Evolutionary conservation across 2,888 invertebrate species (phyloP).

Genomic region (Catocala sponsa): DNA sequence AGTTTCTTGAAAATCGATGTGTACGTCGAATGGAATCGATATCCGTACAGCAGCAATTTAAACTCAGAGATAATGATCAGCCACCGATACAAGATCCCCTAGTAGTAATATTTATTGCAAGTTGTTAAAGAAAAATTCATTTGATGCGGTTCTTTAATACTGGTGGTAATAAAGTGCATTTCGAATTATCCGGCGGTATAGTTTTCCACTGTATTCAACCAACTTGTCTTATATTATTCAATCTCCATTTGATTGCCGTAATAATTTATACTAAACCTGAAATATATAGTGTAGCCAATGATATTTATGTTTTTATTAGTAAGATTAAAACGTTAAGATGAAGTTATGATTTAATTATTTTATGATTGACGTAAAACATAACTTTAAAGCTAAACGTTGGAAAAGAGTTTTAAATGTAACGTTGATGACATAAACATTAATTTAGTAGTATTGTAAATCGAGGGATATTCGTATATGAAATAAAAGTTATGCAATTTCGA

Average conservation of each 20-base stretch:
- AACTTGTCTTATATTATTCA: constrained; percentile 47
- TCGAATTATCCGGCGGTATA: constrained; percentile 45
- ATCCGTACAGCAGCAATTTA: constrained; percentile 48
- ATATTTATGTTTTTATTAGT: constrained; percentile 14
- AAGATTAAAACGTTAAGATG: constrained; percentile 6
- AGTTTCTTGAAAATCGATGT: constrained; percentile 46
- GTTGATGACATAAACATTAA: too few relatives aligned
- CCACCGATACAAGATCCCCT: constrained; percentile 19
- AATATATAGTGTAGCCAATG: constrained; percentile 14
- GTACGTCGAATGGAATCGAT: constrained; percentile 39
- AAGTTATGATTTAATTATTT: constrained; percentile 6
- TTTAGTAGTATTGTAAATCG: too few relatives aligned
- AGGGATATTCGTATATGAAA: too few relatives aligned
- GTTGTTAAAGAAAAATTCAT: constrained; percentile 23
- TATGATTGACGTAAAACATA: background rate
- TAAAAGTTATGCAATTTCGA: too few relatives aligned
- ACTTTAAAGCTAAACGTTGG: background rate
- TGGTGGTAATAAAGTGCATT: constrained; percentile 41
- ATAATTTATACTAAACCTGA: constrained; percentile 30
- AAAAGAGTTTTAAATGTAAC: background rate
- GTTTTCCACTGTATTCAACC: constrained; percentile 43
- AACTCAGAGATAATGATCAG: constrained; percentile 44
- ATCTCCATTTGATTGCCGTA: constrained; percentile 35
- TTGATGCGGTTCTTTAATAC: constrained; percentile 27
- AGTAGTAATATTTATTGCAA: constrained; percentile 13